Evolutionary conservation across 2,888 invertebrate genomes (phyloP).

Genomic region (Deilephila elpenor): DNA sequence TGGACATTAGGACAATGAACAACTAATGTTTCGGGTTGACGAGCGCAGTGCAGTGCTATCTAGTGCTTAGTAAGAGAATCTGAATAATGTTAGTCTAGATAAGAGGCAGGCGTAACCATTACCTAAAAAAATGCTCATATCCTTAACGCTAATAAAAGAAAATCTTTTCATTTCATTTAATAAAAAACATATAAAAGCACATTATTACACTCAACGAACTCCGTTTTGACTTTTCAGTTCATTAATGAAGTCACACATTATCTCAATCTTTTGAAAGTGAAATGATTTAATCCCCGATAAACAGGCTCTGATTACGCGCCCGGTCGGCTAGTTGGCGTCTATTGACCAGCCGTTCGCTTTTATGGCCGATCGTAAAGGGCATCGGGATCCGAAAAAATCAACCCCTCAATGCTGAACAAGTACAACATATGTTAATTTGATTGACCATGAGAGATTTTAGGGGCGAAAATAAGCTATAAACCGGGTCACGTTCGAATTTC

Average conservation of each 20-base stretch:
- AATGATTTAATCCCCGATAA: constrained; percentile 2
- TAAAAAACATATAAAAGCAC: too few relatives aligned
- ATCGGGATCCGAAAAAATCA: constrained; percentile 59
- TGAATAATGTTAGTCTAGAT: too few relatives aligned
- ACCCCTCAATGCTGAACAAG: constrained; percentile 51
- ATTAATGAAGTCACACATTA: background rate
- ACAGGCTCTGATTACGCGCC: constrained; percentile 11
- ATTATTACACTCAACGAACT: background rate
- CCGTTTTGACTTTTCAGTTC: background rate
- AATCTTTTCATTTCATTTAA: too few relatives aligned
- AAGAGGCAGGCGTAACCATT: too few relatives aligned
- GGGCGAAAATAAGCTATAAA: constrained; percentile 5
- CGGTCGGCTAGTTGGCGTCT: constrained; percentile 27
- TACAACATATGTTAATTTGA: constrained; percentile 70
- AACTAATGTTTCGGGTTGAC: too few relatives aligned
- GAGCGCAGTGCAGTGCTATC: too few relatives aligned
- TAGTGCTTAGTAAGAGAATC: too few relatives aligned
- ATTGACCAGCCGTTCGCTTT: constrained; percentile 57
- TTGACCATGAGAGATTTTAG: constrained; percentile 47
- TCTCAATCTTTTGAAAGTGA: background rate
- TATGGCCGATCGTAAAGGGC: constrained; percentile 69
- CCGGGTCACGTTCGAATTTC: background rate
- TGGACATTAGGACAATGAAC: too few relatives aligned
- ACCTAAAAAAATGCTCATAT: too few relatives aligned
- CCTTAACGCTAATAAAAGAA: too few relatives aligned